phyloP scores from a whole-genome alignment of 2,888 invertebrate genomes.

The Cataglyphis albicans region DNA sequence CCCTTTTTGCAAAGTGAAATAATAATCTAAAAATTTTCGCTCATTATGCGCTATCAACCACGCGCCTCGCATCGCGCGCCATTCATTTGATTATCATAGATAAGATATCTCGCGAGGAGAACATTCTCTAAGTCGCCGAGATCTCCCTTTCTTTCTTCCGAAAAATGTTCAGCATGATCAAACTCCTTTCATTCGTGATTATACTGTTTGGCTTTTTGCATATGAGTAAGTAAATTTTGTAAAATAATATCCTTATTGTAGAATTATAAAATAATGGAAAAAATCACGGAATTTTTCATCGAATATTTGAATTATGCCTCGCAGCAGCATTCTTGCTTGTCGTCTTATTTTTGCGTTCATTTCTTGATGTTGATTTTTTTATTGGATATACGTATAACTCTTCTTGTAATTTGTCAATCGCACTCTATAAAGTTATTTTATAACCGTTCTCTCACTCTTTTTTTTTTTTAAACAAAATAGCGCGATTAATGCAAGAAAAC shows the following conservation, averaged over 20 bases:
- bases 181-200: background rate
- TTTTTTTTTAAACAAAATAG: background rate
- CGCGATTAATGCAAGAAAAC: background rate
- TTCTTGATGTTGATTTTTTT: background rate
- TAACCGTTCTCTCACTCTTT: background rate
- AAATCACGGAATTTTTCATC: background rate
- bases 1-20: background rate
- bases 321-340: background rate
- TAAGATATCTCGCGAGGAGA: constrained; percentile 70
- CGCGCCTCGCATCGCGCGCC: constrained; percentile 1
- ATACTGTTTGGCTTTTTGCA: background rate
- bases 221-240: constrained; percentile 21
- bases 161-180: background rate
- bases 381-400: background rate
- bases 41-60: background rate
- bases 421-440: background rate
- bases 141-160: constrained; percentile 8
- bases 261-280: background rate
- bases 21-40: background rate
- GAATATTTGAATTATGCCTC: background rate
- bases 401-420: background rate
- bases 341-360: background rate
- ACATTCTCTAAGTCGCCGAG: constrained; percentile 52
- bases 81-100: constrained; percentile 65
- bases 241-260: background rate